Evolutionary conservation across 2,888 invertebrate species (phyloP).

Genomic region (Melinaea marsaeus): DNA sequence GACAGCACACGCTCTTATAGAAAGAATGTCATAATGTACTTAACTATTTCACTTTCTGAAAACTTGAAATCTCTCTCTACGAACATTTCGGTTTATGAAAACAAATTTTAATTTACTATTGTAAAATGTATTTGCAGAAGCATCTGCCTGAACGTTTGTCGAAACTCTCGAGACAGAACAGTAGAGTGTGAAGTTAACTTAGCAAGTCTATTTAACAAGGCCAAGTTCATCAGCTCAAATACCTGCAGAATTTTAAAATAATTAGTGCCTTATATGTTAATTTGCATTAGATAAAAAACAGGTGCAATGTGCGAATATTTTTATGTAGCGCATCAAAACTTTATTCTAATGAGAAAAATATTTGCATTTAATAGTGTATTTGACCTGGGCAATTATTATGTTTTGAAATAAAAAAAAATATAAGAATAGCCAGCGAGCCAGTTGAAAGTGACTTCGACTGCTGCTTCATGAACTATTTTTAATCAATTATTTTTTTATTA

Average conservation of each 20-base stretch:
- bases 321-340: conserved; percentile 18
- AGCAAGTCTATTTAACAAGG: conserved; percentile 93
- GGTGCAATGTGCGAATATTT: conserved; percentile 14
- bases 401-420: too few species aligned
- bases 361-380: conserved; percentile 12
- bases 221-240: conserved; percentile 90
- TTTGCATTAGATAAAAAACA: conserved; percentile 37
- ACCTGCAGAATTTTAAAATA: conserved; percentile 49
- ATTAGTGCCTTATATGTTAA: conserved; percentile 44
- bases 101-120: too few species aligned
- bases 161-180: conserved; percentile 90
- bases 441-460: too few species aligned
- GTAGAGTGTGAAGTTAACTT: conserved; percentile 96
- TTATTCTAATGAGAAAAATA: conserved; percentile 5
- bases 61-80: too few species aligned
- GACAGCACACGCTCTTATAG: too few species aligned
- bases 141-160: conserved; percentile 85
- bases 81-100: too few species aligned
- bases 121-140: conserved; percentile 60
- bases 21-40: too few species aligned
- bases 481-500: too few species aligned
- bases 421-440: too few species aligned
- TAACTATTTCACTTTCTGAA: too few species aligned
- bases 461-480: too few species aligned
- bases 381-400: conserved; percentile 13